Percentiles rank a stretch among this genome's conserved stretches.
phyloP scores from a whole-genome alignment of 2,797 vertebrate species.

The Alca torda region DNA sequence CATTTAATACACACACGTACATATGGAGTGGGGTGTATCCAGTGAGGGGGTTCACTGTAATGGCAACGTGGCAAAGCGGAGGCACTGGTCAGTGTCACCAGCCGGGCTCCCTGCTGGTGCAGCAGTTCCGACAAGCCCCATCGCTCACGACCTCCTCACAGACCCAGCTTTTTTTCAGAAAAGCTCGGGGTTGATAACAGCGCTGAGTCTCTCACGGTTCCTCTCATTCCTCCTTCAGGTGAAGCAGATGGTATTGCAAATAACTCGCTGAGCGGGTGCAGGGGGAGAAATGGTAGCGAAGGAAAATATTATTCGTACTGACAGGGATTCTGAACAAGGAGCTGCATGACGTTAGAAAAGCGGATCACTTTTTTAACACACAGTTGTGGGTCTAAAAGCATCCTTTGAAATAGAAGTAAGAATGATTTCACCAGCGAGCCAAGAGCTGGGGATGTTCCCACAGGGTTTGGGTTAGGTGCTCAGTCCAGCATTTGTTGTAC shows the following conservation, averaged over 20 bases:
- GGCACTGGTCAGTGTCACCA: background rate
- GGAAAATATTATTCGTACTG: background rate
- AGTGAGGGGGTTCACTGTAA: background rate
- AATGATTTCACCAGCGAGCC: background rate
- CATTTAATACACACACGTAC: background rate
- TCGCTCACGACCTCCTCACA: background rate
- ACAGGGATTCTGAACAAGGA: slow-evolving; percentile 15
- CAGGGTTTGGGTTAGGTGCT: background rate
- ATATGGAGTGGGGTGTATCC: background rate
- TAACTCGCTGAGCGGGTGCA: background rate
- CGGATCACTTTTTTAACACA: background rate
- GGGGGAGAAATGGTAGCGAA: background rate
- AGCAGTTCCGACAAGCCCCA: background rate
- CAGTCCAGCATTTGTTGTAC: background rate
- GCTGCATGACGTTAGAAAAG: background rate
- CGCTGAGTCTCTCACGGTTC: background rate
- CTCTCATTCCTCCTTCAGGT: slow-evolving; percentile 28
- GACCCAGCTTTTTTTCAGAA: background rate
- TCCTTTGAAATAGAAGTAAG: background rate
- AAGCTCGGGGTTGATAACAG: background rate
- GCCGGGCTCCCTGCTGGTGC: background rate
- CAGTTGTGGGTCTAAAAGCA: background rate
- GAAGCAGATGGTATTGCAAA: slow-evolving; percentile 35
- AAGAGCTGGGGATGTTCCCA: background rate
- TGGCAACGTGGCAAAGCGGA: background rate